Base-by-base conservation (phyloP, 2,888 invertebrate species). In the Cerceris rybyensis region DNA sequence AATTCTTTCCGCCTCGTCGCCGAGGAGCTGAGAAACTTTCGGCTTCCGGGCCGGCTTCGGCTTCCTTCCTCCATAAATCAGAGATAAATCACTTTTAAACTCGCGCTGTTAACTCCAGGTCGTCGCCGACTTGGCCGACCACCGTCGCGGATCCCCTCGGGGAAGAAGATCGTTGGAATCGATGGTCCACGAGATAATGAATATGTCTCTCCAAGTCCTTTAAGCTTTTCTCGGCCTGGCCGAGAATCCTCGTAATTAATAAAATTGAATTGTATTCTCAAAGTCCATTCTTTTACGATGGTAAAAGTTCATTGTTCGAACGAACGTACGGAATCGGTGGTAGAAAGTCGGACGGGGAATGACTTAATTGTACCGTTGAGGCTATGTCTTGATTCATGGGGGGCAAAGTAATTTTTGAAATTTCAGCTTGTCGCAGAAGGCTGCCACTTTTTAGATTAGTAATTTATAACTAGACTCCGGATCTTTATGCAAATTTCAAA, bases 11-110 rank as follows among this genome's bases (percentile, higher is more conserved):
- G 83, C 86, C 86, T 86, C 86, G 86, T 75, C 85, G 88, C 88
- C 87, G 83, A 86, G 84, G 84, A 88, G 88, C 86, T 87, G 86
- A 84, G 86, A 87, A 90, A 90, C 85, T 90, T 90, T 88, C 84
- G 79, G 82, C 80, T 81, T 78, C 75, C 83, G 76, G 76, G 14
- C 75, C 69, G 67, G 70, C 61, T 71, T 83, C 67, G 67, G 70
- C 61, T 71, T 83, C 67, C 80, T 82, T 78, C 86, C 80, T 81
- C 84, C 90, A 89, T 91, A 91, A 91, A 91, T 91, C 91, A 91
- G 88, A 89, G 89, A 91, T 91, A 91, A 91, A 91, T 91, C 91
- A 91, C 90, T 90, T 89, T 90, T 89, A 90, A 89, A 89, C 89
- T 91, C 89, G 88, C 88, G 87, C 90, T 91, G 91, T 90, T 91